phyloP scores from a whole-genome alignment of 2,113 vertebrate genomes.

The Hyla sarda region DNA sequence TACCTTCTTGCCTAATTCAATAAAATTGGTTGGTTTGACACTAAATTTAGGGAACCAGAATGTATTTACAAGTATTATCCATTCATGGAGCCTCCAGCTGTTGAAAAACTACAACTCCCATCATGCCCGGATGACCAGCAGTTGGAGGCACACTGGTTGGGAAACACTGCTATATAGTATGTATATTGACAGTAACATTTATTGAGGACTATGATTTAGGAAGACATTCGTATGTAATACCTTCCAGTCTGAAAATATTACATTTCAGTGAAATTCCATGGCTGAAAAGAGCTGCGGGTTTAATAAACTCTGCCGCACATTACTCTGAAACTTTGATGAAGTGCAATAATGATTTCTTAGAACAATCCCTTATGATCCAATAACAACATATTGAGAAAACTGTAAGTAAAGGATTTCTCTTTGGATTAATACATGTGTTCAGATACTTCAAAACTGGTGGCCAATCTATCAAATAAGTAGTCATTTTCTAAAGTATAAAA shows the following conservation, averaged over 20 bases:
- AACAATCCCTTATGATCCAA: conserved; percentile 2
- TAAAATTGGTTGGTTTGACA: no score
- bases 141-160: no score
- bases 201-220: background rate
- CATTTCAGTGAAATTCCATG: background rate
- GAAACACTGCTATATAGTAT: no score
- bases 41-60: no score
- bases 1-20: no score
- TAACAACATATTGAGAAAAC: background rate
- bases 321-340: background rate
- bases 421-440: conserved; percentile 1
- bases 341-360: conserved; percentile 3
- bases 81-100: no score
- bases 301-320: background rate
- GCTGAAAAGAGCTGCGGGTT: background rate
- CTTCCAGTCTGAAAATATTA: background rate
- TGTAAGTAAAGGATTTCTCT: background rate
- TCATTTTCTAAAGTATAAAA: background rate
- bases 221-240: background rate
- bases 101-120: no score
- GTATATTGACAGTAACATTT: background rate
- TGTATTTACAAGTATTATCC: no score
- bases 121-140: no score
- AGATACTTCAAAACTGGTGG: background rate
- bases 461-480: background rate